Percentiles rank a stretch among this genome's conserved stretches.
Evolutionary conservation across 2,888 invertebrate species (phyloP).

Genomic region (Sympetrum striolatum): DNA sequence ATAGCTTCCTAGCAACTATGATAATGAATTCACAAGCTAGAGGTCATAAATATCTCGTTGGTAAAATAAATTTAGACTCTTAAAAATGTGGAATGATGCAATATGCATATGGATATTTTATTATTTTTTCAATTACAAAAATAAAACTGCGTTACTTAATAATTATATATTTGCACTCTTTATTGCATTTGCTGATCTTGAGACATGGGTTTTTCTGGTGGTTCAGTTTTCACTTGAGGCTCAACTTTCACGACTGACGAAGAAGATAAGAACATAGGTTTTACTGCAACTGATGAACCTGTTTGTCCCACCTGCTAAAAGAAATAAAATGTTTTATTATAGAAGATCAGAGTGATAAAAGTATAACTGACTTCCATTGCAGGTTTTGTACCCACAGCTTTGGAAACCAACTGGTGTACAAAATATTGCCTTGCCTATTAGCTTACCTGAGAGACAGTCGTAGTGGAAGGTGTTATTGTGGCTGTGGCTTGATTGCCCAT

Average conservation of each 20-base stretch:
- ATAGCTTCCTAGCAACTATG: too few species aligned
- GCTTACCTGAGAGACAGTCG: conserved; percentile 7
- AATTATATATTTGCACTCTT: not conserved
- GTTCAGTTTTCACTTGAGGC: conserved; percentile 6
- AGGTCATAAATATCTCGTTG: too few species aligned
- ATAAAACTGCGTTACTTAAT: not conserved
- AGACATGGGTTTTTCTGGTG: not conserved
- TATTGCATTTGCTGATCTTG: conserved; percentile 21
- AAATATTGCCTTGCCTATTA: not conserved
- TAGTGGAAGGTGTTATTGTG: not conserved
- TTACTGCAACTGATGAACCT: conserved; percentile 8
- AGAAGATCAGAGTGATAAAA: not conserved
- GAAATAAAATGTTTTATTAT: not conserved
- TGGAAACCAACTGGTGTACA: too few species aligned
- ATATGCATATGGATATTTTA: too few species aligned
- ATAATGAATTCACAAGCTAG: too few species aligned
- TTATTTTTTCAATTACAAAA: not conserved
- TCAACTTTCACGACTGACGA: conserved; percentile 19
- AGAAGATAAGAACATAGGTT: conserved; percentile 27
- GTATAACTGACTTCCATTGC: not conserved
- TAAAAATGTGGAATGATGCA: too few species aligned
- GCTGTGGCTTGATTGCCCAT: conserved; percentile 12
- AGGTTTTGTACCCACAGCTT: not conserved
- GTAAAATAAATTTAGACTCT: too few species aligned
- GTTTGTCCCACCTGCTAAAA: conserved; percentile 12